phyloP scores from a whole-genome alignment of 2,113 vertebrate genomes.

The Takifugu flavidus region DNA sequence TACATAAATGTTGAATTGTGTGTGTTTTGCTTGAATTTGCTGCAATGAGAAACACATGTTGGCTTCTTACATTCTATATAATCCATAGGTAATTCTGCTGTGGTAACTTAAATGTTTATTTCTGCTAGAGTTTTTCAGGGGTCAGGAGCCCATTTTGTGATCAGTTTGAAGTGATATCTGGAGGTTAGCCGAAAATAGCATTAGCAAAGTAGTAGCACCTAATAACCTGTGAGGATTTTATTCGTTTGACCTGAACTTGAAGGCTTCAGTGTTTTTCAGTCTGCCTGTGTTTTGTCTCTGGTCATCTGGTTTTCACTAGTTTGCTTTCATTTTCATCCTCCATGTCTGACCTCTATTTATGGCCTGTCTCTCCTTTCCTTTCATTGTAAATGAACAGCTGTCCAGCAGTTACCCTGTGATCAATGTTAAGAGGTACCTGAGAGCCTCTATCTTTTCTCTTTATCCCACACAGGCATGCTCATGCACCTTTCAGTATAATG shows the following conservation, averaged over 20 bases:
- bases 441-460: conserved; percentile 4
- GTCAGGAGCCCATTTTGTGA: too few relatives aligned
- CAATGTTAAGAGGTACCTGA: conserved; percentile 36
- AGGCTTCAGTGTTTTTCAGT: too few relatives aligned
- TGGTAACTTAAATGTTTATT: neutral
- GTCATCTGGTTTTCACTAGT: neutral
- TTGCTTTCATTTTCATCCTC: conserved; percentile 11
- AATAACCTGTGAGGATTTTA: neutral
- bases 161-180: too few relatives aligned
- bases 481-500: conserved; percentile 11
- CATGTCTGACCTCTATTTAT: conserved; percentile 15
- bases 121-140: neutral
- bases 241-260: too few relatives aligned
- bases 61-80: neutral
- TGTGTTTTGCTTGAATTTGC: conserved; percentile 21
- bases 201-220: too few relatives aligned
- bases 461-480: neutral
- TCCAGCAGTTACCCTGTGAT: conserved; percentile 38
- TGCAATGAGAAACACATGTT: conserved; percentile 27
- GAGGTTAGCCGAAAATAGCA: too few relatives aligned
- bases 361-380: conserved; percentile 10
- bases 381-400: conserved; percentile 44
- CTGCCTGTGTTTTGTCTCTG: neutral
- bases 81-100: conserved; percentile 3
- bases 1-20: conserved; percentile 40